These are phyloP conservation scores for Drosophila kokeensis DNA, from an alignment of 2,888 invertebrate species.

Conservation along the genomic window DNA sequence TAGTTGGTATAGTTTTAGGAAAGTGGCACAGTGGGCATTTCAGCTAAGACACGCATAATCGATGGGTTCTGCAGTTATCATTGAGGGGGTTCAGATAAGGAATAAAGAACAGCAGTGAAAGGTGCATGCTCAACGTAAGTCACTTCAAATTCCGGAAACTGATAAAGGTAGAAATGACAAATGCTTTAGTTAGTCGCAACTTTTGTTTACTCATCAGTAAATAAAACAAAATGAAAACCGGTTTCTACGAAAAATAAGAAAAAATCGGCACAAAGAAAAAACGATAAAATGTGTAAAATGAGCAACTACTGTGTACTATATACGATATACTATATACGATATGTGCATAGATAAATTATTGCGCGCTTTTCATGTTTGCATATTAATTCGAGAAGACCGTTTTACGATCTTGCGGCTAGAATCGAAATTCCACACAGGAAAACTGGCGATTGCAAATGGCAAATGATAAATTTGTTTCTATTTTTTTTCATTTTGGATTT, in stretches of 20 bases:
- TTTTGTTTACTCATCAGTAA: conserved; percentile 32
- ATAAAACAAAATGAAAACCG: conserved; percentile 12
- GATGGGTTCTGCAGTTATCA: conserved; percentile 58
- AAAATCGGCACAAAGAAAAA: conserved; percentile 26
- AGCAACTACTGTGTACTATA: conserved; percentile 4
- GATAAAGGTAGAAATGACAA: conserved; percentile 49
- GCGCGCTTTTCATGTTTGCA: conserved; percentile 27
- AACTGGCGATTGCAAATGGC: not conserved
- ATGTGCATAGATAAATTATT: conserved; percentile 54
- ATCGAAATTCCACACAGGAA: conserved; percentile 2
- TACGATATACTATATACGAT: conserved; percentile 7
- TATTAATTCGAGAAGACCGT: conserved; percentile 35
- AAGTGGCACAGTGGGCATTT: conserved; percentile 20
- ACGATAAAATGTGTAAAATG: conserved; percentile 11
- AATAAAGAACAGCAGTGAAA: conserved; percentile 5
- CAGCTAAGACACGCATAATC: conserved; percentile 70
- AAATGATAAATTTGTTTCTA: not conserved
- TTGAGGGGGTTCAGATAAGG: conserved; percentile 34
- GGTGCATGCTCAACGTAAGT: not conserved
- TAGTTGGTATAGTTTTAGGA: conserved; percentile 3
- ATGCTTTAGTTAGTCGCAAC: conserved; percentile 30
- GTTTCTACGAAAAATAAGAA: conserved; percentile 4
- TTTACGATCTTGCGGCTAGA: conserved; percentile 26
- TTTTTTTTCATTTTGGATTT: not conserved
- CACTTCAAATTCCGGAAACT: conserved; percentile 36